Conservation (phyloP, 2,113 vertebrate genomes). For the Calyptommatus sinebrachiatus region DNA sequence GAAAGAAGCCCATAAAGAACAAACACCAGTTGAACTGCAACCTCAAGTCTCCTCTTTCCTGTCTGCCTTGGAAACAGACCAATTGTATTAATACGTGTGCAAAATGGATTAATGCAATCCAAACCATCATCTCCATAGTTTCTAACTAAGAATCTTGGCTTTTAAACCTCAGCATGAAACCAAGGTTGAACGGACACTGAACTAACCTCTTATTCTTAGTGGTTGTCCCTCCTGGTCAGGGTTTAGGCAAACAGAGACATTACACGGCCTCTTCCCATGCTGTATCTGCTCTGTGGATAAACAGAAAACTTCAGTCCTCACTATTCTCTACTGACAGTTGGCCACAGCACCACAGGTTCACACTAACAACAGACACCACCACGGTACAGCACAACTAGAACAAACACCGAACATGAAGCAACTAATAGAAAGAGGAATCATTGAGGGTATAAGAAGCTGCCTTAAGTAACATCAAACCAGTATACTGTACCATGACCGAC, state of each 20-base stretch:
- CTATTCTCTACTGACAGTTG: conserved; percentile 13
- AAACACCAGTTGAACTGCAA: not conserved
- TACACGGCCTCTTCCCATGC: conserved; percentile 75
- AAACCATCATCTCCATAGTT: not conserved
- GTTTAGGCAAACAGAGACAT: conserved; percentile 73
- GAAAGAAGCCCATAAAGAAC: not conserved
- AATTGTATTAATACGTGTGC: not conserved
- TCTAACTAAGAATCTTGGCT: conserved; percentile 17
- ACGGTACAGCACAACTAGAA: conserved; percentile 25
- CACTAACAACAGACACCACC: conserved; percentile 28
- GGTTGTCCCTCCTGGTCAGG: conserved; percentile 77
- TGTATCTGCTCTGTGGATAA: conserved; percentile 80
- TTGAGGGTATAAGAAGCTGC: not conserved
- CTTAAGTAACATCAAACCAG: not conserved
- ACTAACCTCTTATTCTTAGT: conserved; percentile 77
- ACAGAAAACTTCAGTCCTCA: conserved; percentile 63
- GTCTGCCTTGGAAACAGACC: not conserved
- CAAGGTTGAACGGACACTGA: conserved; percentile 14
- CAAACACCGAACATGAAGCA: not conserved
- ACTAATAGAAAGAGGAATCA: not conserved
- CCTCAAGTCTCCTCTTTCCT: conserved; percentile 4
- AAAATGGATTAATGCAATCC: not conserved
- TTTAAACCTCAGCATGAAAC: conserved; percentile 22
- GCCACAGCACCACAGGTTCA: conserved; percentile 23
- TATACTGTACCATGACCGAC: not conserved